A percentile compares a stretch with the other conserved stretches of the same genome.
phyloP scores from a whole-genome alignment of 1,140 invertebrate species.

The Steinernema khuongi region DNA sequence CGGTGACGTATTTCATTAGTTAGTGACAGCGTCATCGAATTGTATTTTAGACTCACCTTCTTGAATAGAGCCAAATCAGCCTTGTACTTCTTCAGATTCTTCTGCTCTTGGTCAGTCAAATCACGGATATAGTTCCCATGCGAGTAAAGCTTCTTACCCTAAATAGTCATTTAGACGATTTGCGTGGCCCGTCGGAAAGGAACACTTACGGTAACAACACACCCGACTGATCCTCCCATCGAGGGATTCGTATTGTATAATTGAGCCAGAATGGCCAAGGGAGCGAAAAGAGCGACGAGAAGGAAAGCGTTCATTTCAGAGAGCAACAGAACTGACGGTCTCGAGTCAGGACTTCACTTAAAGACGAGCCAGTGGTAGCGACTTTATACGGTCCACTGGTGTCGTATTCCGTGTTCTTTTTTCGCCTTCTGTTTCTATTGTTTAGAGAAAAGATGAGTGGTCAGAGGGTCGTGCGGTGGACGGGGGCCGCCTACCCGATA shows the following conservation, averaged over 20 bases:
- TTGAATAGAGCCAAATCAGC: slow-evolving; percentile 35
- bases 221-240: slow-evolving; percentile 33
- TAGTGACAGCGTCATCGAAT: too few relatives aligned
- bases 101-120: slow-evolving; percentile 32
- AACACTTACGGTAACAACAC: slow-evolving; percentile 35
- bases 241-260: neutral
- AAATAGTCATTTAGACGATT: neutral
- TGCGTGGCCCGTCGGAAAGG: neutral
- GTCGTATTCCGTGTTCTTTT: slow-evolving; percentile 8
- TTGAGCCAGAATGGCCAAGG: neutral
- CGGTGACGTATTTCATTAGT: too few relatives aligned
- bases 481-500: neutral
- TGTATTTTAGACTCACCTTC: slow-evolving; percentile 34
- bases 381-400: neutral
- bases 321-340: neutral
- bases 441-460: slow-evolving; percentile 12
- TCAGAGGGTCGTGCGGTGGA: neutral
- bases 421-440: slow-evolving; percentile 13
- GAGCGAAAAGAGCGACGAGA: neutral
- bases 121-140: slow-evolving; percentile 40
- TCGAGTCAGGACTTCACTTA: neutral
- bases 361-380: neutral
- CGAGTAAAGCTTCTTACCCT: slow-evolving; percentile 38
- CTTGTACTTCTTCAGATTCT: slow-evolving; percentile 37
- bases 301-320: neutral